Percentiles rank a stretch among this genome's conserved stretches.
phyloP scores from a whole-genome alignment of 2,797 vertebrate genomes.

The Eutrigla gurnardus region DNA sequence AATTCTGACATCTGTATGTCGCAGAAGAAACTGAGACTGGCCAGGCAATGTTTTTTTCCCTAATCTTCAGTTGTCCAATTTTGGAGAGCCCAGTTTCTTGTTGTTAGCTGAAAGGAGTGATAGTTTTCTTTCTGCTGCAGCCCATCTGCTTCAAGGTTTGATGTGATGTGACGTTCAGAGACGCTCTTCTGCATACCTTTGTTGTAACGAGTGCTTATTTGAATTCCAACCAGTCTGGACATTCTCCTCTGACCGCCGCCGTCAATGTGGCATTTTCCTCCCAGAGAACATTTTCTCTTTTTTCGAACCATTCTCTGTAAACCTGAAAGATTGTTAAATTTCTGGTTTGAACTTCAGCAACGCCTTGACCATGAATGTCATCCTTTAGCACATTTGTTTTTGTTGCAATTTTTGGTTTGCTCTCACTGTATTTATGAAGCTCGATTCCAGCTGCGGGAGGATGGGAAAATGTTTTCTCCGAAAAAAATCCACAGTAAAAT shows the following conservation, averaged over 20 bases:
- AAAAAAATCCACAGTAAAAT: background rate
- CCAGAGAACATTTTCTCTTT: background rate
- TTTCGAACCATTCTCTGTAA: background rate
- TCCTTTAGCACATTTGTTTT: background rate
- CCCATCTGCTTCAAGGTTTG: background rate
- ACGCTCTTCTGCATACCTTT: background rate
- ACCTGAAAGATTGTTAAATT: background rate
- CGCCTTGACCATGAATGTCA: too few species aligned
- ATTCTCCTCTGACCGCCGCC: background rate
- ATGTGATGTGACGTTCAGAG: background rate
- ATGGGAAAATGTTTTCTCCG: background rate
- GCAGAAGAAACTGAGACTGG: background rate
- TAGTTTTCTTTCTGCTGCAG: background rate
- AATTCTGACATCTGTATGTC: slow-evolving; percentile 37
- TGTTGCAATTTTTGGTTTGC: background rate
- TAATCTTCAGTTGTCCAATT: background rate
- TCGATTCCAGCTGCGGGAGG: background rate
- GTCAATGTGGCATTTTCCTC: too few species aligned
- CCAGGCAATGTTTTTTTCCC: background rate
- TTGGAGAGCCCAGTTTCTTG: background rate
- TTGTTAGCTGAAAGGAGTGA: background rate
- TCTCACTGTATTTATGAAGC: background rate
- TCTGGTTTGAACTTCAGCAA: too few species aligned
- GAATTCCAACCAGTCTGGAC: background rate
- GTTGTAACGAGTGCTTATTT: background rate